Conservation (phyloP, 2,797 vertebrate species). For the Novumbra hubbsi region DNA sequence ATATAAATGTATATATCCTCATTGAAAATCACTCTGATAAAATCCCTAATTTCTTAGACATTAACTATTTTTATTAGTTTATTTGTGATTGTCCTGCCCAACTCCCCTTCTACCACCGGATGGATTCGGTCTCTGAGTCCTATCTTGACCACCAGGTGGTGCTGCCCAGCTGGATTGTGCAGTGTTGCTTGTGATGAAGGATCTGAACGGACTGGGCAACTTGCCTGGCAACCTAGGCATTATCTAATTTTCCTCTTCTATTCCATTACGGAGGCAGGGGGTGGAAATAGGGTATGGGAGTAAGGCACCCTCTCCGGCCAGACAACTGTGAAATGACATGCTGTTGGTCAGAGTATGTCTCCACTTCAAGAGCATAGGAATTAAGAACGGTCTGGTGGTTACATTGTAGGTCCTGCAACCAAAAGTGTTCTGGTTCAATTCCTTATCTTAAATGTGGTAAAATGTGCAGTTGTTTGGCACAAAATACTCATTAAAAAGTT, state of each 20-base stretch:
- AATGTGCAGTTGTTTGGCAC: too few relatives aligned
- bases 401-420: too few relatives aligned
- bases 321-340: neutral
- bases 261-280: slow-evolving; percentile 57
- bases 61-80: too few relatives aligned
- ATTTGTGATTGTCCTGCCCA: neutral
- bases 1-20: too few relatives aligned
- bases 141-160: slow-evolving; percentile 57
- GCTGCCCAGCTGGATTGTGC: slow-evolving; percentile 14
- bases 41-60: too few relatives aligned
- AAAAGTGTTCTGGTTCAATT: too few relatives aligned
- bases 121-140: neutral
- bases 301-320: slow-evolving; percentile 25
- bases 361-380: neutral
- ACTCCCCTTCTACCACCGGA: neutral
- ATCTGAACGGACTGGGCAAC: slow-evolving; percentile 38
- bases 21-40: too few relatives aligned
- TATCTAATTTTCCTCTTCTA: slow-evolving; percentile 56
- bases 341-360: neutral
- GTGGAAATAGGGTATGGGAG: slow-evolving; percentile 35
- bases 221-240: slow-evolving; percentile 58
- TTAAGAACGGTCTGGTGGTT: neutral
- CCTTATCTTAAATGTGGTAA: too few relatives aligned
- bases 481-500: neutral
- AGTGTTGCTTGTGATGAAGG: slow-evolving; percentile 31